Base-by-base conservation (phyloP, 1,140 invertebrate species). In the Mactra quadrangularis region DNA sequence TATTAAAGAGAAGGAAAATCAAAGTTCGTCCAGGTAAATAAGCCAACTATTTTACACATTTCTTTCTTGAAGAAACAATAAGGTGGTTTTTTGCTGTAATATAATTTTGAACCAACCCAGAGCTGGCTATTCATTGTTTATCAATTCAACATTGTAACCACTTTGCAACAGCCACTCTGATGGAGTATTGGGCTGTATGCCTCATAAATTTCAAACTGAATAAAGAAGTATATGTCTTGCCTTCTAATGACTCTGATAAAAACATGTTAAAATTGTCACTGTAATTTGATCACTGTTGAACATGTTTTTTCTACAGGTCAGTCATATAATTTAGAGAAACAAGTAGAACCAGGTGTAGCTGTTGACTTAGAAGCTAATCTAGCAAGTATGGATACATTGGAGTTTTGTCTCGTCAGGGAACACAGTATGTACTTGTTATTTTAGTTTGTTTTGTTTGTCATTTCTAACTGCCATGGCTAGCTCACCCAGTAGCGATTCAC, bases 281-380 rank as follows among this genome's bases (percentile, higher is more conserved):
- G n/a, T n/a, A n/a, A n/a, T n/a, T n/a, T n/a, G n/a, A n/a, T n/a
- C n/a, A n/a, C n/a, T n/a, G n/a, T n/a, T n/a, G n/a, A n/a, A n/a
- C n/a, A n/a, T n/a, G n/a, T n/a, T n/a, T n/a, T n/a, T 41, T 41
- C 6, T 7, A 7, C 76, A 92, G 93, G 93, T 50, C 79, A 92
- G 50, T 90, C 92, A 62, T 94, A 94, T 82, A 91, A 92, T 33
- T 82, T 94, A 57, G 93, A 94, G 84, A 93, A 92, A 82, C 85
- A 91, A 60, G 87, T 90, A 72, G 91, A 94, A 55, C 90, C 92
- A 0, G 93, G 93, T 0, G 82, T 92, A 13, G 62, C 92, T 15
- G 76, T 94, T 19, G 91, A 94, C 75, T 86, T 93, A 4, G 92
- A 93, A 59, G 82, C 86, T 13, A 91, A 87, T 13, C 70, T 94